Conservation (phyloP, 2,113 vertebrate species). For the Taurulus bubalis region DNA sequence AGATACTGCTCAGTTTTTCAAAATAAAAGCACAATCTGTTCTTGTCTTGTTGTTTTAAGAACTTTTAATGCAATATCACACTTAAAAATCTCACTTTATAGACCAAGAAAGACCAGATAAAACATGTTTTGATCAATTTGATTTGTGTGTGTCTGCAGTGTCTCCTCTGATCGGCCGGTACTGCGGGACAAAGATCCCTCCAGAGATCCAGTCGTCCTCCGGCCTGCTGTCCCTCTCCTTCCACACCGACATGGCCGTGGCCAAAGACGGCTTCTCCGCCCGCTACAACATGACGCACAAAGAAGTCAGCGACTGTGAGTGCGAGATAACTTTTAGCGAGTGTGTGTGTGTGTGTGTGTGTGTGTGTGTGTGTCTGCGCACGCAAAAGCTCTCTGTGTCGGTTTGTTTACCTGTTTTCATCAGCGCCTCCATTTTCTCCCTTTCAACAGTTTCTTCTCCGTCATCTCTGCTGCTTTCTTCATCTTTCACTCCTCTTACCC, state of each 20-base stretch:
- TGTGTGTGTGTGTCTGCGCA: not conserved
- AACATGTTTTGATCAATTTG: not conserved
- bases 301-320: slow-evolving; percentile 93
- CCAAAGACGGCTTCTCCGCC: slow-evolving; percentile 97
- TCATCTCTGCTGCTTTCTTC: slow-evolving; percentile 52
- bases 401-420: slow-evolving; percentile 52
- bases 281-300: slow-evolving; percentile 94
- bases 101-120: not conserved
- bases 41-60: not conserved
- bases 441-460: slow-evolving; percentile 28
- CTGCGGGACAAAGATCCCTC: slow-evolving; percentile 94
- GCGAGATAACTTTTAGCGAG: slow-evolving; percentile 8
- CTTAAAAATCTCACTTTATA: not conserved
- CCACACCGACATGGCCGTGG: slow-evolving; percentile 98
- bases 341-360: not conserved
- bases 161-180: slow-evolving; percentile 97
- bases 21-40: not conserved
- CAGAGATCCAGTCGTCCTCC: slow-evolving; percentile 93
- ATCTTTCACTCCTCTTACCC: slow-evolving; percentile 53
- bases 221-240: slow-evolving; percentile 96
- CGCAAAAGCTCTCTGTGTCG: not conserved
- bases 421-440: slow-evolving; percentile 40
- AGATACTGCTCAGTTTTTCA: not conserved
- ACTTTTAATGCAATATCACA: not conserved
- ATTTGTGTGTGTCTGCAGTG: slow-evolving; percentile 80